Evolutionary conservation across 2,797 vertebrate genomes (phyloP).

Genomic region (Enteromius anoplus): DNA sequence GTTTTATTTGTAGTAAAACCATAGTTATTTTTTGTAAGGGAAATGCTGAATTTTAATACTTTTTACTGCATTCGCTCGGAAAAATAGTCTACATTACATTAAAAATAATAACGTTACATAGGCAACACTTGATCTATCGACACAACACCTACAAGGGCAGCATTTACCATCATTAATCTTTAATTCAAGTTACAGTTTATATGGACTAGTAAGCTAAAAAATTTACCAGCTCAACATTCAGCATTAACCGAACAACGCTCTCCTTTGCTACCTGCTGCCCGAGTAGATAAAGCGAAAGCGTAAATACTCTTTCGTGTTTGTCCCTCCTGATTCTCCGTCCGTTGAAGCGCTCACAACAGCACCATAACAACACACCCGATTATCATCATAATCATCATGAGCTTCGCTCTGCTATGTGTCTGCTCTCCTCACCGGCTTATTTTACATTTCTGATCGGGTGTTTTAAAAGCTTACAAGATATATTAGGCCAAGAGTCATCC

Average conservation of each 20-base stretch:
- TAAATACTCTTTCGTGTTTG: constrained; percentile 21
- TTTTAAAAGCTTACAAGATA: background rate
- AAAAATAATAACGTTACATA: background rate
- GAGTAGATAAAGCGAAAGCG: constrained; percentile 26
- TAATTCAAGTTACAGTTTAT: background rate
- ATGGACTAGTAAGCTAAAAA: background rate
- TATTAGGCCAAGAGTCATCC: background rate
- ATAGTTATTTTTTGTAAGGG: too few species aligned
- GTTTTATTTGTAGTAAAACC: too few species aligned
- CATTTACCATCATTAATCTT: background rate
- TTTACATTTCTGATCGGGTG: background rate
- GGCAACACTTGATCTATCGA: background rate
- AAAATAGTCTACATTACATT: background rate
- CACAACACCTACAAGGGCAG: too few species aligned
- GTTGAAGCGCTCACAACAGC: constrained; percentile 44
- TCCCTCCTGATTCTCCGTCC: constrained; percentile 41
- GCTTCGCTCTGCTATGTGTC: background rate
- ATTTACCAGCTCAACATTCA: background rate
- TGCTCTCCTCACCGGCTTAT: background rate
- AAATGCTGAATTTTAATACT: background rate
- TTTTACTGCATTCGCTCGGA: background rate
- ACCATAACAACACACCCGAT: constrained; percentile 30
- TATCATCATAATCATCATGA: background rate
- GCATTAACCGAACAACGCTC: background rate
- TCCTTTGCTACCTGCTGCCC: background rate